phyloP scores from a whole-genome alignment of 2,888 invertebrate species.

The Margaritifera margaritifera region DNA sequence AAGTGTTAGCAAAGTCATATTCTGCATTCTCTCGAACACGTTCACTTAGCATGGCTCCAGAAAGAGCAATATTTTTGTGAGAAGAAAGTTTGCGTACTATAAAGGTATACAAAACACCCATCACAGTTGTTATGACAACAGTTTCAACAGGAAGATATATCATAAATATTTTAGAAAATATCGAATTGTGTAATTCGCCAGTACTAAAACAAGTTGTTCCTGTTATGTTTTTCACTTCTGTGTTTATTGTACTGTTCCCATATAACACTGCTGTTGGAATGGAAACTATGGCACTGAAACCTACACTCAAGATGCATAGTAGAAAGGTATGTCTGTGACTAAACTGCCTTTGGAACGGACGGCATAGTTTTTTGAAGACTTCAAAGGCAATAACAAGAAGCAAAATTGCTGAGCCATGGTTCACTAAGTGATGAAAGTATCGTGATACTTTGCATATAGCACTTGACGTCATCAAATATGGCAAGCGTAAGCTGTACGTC shows the following conservation, averaged over 20 bases:
- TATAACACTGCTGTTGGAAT: constrained; percentile 27
- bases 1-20: neutral
- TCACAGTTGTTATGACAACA: constrained; percentile 18
- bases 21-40: constrained; percentile 12
- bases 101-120: constrained; percentile 24
- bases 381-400: constrained; percentile 42
- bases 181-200: constrained; percentile 1
- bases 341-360: constrained; percentile 38
- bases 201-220: constrained; percentile 32
- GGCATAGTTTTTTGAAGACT: constrained; percentile 41
- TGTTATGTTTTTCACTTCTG: constrained; percentile 26
- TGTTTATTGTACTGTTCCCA: constrained; percentile 22
- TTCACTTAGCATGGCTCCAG: constrained; percentile 24
- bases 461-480: constrained; percentile 40
- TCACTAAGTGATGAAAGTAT: constrained; percentile 29
- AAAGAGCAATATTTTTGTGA: constrained; percentile 23
- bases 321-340: constrained; percentile 23
- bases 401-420: constrained; percentile 42
- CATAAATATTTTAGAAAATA: constrained; percentile 20
- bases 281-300: constrained; percentile 23
- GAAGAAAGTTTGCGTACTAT: constrained; percentile 25
- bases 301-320: constrained; percentile 18
- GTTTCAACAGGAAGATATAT: constrained; percentile 19
- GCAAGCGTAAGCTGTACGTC: constrained; percentile 38
- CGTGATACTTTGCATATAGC: constrained; percentile 33